These are phyloP conservation scores for Pterocles burchelli DNA, from an alignment of 2,113 vertebrate species.

Conservation along the genomic window DNA sequence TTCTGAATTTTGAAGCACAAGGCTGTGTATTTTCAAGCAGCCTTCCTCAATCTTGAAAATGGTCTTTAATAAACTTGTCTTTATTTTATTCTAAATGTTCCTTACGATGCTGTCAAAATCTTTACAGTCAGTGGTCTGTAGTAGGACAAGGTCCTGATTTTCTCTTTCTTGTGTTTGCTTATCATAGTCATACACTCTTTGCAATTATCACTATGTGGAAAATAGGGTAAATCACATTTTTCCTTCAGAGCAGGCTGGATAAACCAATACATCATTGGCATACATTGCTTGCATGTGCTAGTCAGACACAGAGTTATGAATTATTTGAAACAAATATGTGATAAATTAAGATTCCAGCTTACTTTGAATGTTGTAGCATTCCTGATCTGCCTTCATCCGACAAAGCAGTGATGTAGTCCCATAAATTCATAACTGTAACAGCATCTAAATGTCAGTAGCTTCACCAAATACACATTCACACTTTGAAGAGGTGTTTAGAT, in stretches of 20 bases:
- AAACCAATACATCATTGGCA: background rate
- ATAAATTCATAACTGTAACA: background rate
- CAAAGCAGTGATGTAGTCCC: background rate
- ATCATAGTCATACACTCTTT: background rate
- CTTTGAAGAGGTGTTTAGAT: constrained; percentile 3
- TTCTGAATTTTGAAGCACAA: background rate
- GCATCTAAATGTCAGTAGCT: background rate
- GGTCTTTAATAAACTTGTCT: background rate
- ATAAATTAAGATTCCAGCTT: background rate
- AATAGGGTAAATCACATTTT: background rate
- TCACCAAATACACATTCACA: constrained; percentile 11
- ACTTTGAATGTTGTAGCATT: background rate
- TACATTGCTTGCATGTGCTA: background rate
- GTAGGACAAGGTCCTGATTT: background rate
- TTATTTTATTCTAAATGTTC: background rate
- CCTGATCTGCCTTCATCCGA: background rate
- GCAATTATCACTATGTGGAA: background rate
- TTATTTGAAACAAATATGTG: background rate
- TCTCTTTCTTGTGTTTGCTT: background rate
- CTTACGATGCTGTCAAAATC: background rate
- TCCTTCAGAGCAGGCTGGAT: background rate
- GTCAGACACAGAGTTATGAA: background rate
- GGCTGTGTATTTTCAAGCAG: background rate
- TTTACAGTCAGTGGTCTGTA: background rate
- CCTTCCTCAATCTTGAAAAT: background rate